Percentiles rank a stretch among this genome's conserved stretches.
phyloP scores from a whole-genome alignment of 2,113 vertebrate genomes.

The Pomatostomus ruficeps region DNA sequence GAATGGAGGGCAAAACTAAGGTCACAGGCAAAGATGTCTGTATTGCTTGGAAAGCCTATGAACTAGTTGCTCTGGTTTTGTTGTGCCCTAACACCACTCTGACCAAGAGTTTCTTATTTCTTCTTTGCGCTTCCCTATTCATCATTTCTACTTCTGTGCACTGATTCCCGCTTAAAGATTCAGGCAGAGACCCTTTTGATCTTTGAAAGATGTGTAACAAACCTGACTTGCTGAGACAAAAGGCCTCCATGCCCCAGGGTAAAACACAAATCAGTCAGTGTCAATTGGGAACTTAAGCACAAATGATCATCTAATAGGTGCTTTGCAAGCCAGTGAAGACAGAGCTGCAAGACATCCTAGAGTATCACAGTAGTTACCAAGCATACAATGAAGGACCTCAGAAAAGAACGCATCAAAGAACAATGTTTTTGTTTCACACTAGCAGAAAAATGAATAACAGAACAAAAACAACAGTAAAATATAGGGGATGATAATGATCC shows the following conservation, averaged over 20 bases:
- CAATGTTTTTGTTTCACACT: not conserved
- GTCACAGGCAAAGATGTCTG: not conserved
- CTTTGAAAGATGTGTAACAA: not conserved
- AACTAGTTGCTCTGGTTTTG: not conserved
- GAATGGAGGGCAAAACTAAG: not conserved
- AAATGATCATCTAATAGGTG: not conserved
- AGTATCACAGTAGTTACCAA: not conserved
- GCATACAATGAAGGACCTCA: not conserved
- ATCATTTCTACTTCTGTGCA: not conserved
- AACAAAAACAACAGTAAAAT: not conserved
- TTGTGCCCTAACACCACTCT: not conserved
- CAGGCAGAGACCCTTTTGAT: not conserved
- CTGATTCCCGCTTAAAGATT: not conserved
- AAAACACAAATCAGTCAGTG: not conserved
- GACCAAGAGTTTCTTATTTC: not conserved
- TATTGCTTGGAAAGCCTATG: not conserved
- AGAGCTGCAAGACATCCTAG: not conserved
- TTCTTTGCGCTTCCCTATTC: not conserved
- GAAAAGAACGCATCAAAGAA: not conserved
- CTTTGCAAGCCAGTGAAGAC: constrained; percentile 29
- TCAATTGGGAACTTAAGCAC: not conserved
- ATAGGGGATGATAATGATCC: not conserved
- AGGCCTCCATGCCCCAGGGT: not conserved
- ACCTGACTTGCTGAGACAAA: not conserved
- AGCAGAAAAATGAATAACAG: not conserved